Evolutionary conservation across 2,113 vertebrate species (phyloP), one percentile per base, ranked within the genome.

Genomic region (Oenanthe melanoleuca): DNA sequence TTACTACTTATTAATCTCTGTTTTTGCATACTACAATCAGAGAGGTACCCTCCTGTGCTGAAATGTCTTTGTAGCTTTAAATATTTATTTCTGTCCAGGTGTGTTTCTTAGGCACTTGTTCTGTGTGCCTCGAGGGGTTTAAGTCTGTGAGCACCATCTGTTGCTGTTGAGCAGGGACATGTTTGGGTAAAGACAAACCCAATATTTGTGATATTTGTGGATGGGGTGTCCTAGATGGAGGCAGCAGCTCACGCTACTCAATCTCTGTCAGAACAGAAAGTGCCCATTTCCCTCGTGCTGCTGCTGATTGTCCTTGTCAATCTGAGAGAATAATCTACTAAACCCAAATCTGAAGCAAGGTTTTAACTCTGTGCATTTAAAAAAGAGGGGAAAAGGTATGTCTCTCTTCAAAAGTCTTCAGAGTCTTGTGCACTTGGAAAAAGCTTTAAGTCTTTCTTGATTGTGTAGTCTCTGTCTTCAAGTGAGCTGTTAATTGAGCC

Each of bases 1-100:
- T 93, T 93, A 56, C 87, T 92, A 67, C 93, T 93, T 94, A 90
- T 92, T 97, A 94, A 91, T 95, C 90, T 86, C 74, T 77, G 65
- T 74, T 94, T 96, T 70, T 66, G 72, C 78, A 11, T 59, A 45
- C 70, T 45, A 20, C 15, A 45, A 37, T 42, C 34, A n/a, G 44
- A 69, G 61, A 69, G 49, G 53, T 22, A 66, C 33, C 9, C 38
- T 91, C 75, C 57, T 82, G 47, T 65, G 53, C 78, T 44, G 71
- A 57, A 91, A 86, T 40, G 66, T 59, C 66, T 67, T 82, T 86
- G 86, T 85, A 60, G 63, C 80, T 93, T 83, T 89, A 83, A 96
- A 83, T 93, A 79, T 73, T 94, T 83, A 57, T 95, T 95, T 92
- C 83, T 89, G 77, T 44, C 87, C 95, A 97, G 91, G 93, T 94